Base-by-base conservation (phyloP, 2,888 invertebrate species). In the Aplocera efformata region DNA sequence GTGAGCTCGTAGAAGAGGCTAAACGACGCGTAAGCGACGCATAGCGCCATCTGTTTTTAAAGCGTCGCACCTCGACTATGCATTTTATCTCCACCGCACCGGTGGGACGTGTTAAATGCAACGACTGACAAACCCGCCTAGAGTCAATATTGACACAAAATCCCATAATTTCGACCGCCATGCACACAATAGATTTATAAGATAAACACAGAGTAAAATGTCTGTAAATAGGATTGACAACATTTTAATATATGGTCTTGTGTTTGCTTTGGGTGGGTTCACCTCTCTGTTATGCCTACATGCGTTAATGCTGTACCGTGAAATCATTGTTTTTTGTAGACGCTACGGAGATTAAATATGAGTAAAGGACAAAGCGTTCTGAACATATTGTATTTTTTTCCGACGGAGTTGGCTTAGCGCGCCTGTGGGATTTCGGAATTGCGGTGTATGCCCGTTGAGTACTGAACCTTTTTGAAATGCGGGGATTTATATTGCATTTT, bases 111-210 rank as follows among this genome's bases (percentile, higher is more conserved):
- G 86, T 81, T 82, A 84, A 85, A 84, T 82, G 78, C 79, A 82
- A 77, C 74, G 73, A 60, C 73, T 67, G 70, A 79, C 83, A 79
- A 79, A 77, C 70, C 79, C 74, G 69, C 72, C 67, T 61, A 57
- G 61, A 63, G 74, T 82, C 75, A 88, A 88, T 85, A 86, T 88
- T 88, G 72, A 88, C 80, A 74, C 69, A 76, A 79, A 84, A 78
- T 77, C 83, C 85, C 83, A 86, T 83, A 83, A 85, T 84, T 82
- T 79, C 76, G 82, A 83, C 83, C 84, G 84, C 81, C 80, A 65
- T 66, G 77, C 78, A 82, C 78, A 86, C 86, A 88, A 86, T 84
- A 82, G 86, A 84, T 85, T 85, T 84, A 84, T 84, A 88, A 85
- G 78, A 82, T 85, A 88, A 88, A 88, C 83, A 86, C 71, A 69